Base-by-base conservation (phyloP, 2,888 invertebrate species). In the Lapara coniferarum region DNA sequence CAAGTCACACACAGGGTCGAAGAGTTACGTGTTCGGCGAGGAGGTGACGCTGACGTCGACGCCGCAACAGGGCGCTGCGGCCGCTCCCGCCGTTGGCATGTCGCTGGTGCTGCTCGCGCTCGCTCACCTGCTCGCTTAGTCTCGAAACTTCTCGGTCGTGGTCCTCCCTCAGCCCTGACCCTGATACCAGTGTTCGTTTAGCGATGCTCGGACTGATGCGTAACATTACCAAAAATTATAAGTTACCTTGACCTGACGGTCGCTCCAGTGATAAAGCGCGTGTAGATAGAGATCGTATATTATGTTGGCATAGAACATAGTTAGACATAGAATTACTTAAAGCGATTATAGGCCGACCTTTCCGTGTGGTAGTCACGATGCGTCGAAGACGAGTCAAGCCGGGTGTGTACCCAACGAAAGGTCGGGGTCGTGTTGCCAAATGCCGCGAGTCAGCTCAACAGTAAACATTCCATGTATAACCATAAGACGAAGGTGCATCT, bases 1-100 rank as follows among this genome's bases (percentile, higher is more conserved):
- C 73, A 93, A 95, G 70, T 95, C 95, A 0, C 92, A 94, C 72
- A 94, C 95, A 10, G 95, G 95, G 0, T 91, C 94, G 37, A 95
- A 94, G 83, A 96, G 95, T 80, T 97, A 97, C 87, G 93, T 96
- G 74, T 95, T 95, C 77, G 92, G 87, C 53, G 92, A 92, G 68
- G 91, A 92, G 51, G 66, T 90, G 75, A 73, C 76, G 0, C 73
- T 77, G 37, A 49, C 69, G 10, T 55, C 19, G n/a, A 67, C 76
- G 12, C 70, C 75, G 14, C 79, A 74, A 58, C 80, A 85, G 16
- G 86, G 82, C 25, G 85, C 86, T n/a, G 89, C 89, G 10, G 77
- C 85, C 6, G 76, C 80, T 69, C 87, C 86, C n/a, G 80, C 86
- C 44, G 75, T 89, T 5, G 84, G 82, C 8, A 81, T 83, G 14